Conservation (phyloP, 2,888 invertebrate species). For the Trichogramma evanescens region DNA sequence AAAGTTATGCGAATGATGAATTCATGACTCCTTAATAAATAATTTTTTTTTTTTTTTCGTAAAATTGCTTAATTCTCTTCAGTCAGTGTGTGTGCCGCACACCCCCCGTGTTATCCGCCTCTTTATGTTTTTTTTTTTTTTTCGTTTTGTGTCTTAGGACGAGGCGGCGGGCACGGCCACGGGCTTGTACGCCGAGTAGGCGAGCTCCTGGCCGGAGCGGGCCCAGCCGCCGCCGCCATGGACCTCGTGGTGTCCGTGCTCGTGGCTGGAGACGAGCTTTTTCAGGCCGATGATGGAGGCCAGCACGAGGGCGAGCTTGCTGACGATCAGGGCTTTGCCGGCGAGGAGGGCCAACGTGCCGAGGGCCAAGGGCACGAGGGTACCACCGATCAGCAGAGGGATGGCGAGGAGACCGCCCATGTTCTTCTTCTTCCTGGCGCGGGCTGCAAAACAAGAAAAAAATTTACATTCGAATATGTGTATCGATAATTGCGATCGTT, state of each 20-base stretch:
- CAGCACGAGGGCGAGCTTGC: slow-evolving; percentile 73
- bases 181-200: slow-evolving; percentile 58
- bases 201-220: slow-evolving; percentile 56
- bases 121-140: background rate
- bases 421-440: slow-evolving; percentile 66
- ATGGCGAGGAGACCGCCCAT: slow-evolving; percentile 68
- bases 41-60: too few relatives aligned
- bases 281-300: slow-evolving; percentile 80
- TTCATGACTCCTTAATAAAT: too few relatives aligned
- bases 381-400: slow-evolving; percentile 72
- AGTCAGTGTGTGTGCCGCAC: too few relatives aligned
- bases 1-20: background rate
- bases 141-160: background rate
- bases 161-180: slow-evolving; percentile 4
- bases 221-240: slow-evolving; percentile 66
- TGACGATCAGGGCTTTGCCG: slow-evolving; percentile 79
- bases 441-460: slow-evolving; percentile 37
- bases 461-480: too few relatives aligned
- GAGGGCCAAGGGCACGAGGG: slow-evolving; percentile 73
- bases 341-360: slow-evolving; percentile 76
- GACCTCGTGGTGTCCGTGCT: slow-evolving; percentile 58
- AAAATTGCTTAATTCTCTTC: too few relatives aligned
- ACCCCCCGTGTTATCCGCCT: too few relatives aligned
- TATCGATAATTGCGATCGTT: too few relatives aligned
- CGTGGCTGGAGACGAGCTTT: slow-evolving; percentile 66